A percentile compares a stretch with the other conserved stretches of the same genome.
Evolutionary conservation across 2,888 invertebrate genomes (phyloP).

Genomic region (Macropis europaea): DNA sequence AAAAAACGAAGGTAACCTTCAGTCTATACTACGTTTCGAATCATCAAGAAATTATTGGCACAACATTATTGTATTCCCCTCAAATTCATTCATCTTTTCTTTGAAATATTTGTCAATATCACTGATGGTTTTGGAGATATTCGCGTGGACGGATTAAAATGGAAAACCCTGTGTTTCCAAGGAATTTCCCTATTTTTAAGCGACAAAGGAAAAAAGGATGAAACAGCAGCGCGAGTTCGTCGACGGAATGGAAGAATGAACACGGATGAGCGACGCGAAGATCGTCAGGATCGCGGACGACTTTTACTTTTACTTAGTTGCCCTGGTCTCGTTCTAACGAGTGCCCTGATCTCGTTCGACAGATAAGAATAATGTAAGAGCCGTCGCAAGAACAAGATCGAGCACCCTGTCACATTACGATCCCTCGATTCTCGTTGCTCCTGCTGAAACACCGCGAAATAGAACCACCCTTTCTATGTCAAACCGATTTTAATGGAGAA

Average conservation of each 20-base stretch:
- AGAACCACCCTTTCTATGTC: neutral
- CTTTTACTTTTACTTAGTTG: slow-evolving; percentile 5
- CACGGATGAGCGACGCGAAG: slow-evolving; percentile 6
- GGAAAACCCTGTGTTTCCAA: no score
- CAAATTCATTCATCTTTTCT: no score
- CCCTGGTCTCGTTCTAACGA: neutral
- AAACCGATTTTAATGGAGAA: neutral
- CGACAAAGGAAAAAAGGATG: no score
- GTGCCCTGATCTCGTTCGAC: slow-evolving; percentile 3
- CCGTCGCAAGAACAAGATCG: neutral
- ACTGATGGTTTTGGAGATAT: no score
- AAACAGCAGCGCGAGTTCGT: neutral
- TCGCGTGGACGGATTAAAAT: no score
- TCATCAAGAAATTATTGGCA: no score
- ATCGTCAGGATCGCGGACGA: slow-evolving; percentile 13
- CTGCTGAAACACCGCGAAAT: neutral
- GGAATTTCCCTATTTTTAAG: no score
- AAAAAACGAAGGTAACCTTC: no score
- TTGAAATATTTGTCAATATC: no score
- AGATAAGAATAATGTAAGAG: neutral
- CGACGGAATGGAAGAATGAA: neutral
- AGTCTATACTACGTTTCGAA: no score
- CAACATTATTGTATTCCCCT: no score
- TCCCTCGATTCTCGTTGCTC: neutral
- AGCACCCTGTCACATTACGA: neutral